Conservation (phyloP, 2,113 vertebrate genomes). For the Aptenodytes patagonicus region DNA sequence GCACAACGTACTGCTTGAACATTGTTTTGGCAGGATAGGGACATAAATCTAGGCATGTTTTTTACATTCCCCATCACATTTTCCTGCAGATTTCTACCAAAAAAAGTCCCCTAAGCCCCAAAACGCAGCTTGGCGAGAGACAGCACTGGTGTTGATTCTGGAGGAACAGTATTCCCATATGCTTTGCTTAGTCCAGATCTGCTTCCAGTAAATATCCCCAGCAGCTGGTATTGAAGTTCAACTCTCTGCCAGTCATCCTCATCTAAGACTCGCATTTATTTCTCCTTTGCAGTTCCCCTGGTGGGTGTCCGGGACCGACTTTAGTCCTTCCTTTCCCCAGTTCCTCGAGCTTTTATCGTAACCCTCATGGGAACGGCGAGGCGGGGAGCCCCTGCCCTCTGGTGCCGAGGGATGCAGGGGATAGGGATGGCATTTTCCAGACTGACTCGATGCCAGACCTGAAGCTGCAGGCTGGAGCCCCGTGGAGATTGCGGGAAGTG, state of each 20-base stretch:
- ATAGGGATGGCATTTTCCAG: not conserved
- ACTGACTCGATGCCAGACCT: not conserved
- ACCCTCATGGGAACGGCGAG: not conserved
- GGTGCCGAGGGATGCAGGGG: not conserved
- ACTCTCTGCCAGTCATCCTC: not conserved
- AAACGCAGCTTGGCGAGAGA: not conserved
- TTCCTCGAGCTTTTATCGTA: not conserved
- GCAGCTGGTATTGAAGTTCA: not conserved
- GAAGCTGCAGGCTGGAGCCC: not conserved
- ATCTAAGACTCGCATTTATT: not conserved
- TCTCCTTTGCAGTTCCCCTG: not conserved
- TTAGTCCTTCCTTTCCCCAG: not conserved
- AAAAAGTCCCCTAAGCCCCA: not conserved
- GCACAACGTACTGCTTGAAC: not conserved
- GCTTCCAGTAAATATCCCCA: not conserved
- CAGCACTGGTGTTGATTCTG: not conserved
- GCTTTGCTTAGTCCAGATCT: constrained; percentile 18
- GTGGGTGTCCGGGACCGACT: not conserved
- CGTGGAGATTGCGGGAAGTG: not conserved
- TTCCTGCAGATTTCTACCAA: constrained; percentile 4
- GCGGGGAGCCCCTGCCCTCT: not conserved
- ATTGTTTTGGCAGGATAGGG: not conserved
- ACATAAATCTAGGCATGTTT: not conserved
- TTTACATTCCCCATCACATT: not conserved
- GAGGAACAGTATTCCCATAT: constrained; percentile 15